Evolutionary conservation across 23 tunicate species (phyloP).

Genomic region (Pegea sp.): DNA sequence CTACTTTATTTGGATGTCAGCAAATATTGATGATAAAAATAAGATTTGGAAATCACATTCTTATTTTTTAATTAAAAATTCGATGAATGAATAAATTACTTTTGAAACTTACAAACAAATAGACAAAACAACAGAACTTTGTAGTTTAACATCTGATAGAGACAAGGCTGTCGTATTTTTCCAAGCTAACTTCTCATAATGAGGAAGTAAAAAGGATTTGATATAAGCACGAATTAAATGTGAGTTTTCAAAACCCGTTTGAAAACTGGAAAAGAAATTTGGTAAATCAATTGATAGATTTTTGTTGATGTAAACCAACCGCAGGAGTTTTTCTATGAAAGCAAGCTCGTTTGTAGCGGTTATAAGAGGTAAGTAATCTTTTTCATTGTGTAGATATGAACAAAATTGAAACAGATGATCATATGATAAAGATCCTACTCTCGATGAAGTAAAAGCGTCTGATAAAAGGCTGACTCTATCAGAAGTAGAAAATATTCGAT

Average conservation of each 20-base stretch:
- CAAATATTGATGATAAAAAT: no score
- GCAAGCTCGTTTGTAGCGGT: conserved; percentile 4
- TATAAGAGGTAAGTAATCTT: conserved; percentile 11
- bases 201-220: conserved; percentile 2
- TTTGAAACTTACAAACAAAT: conserved; percentile 11
- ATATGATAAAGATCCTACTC: conserved; percentile 16
- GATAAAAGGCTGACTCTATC: conserved; percentile 26
- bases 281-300: no score
- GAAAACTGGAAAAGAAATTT: no score
- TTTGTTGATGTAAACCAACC: conserved; percentile 9
- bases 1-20: background rate
- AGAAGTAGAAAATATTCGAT: conserved; percentile 8
- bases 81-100: background rate
- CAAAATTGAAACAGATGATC: conserved; percentile 13
- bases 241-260: no score
- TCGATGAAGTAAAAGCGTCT: conserved; percentile 28
- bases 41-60: background rate
- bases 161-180: conserved; percentile 3
- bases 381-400: conserved; percentile 24
- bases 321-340: conserved; percentile 7
- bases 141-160: conserved; percentile 12
- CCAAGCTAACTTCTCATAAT: conserved; percentile 27
- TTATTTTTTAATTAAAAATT: background rate
- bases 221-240: no score
- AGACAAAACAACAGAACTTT: background rate